Evolutionary conservation across 2,113 vertebrate species (phyloP).

Genomic region (Lophochroa leadbeateri): DNA sequence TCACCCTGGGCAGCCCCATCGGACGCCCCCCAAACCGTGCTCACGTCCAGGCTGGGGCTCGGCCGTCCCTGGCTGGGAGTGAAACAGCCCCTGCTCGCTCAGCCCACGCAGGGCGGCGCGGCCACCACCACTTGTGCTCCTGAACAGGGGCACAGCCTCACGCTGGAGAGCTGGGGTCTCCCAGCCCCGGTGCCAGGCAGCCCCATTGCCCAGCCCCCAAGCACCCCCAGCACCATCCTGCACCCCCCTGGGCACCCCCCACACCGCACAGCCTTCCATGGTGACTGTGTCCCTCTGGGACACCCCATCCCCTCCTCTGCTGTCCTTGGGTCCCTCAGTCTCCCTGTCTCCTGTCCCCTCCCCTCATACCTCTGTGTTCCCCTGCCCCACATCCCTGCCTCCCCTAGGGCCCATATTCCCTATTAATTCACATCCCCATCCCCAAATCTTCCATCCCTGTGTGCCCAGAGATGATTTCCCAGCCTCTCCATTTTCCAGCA

Average conservation of each 20-base stretch:
- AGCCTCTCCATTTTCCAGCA: not conserved
- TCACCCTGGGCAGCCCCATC: not conserved
- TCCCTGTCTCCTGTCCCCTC: not conserved
- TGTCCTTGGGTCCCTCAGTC: not conserved
- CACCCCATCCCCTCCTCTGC: not conserved
- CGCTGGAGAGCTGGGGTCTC: not conserved
- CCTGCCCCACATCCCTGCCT: rapidly evolving
- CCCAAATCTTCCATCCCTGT: not conserved
- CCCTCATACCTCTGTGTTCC: no score
- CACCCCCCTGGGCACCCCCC: not conserved
- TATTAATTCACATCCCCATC: not conserved
- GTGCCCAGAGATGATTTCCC: not conserved
- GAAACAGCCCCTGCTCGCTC: rapidly evolving
- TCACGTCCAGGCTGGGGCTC: not conserved
- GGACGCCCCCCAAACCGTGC: not conserved
- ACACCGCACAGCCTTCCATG: not conserved
- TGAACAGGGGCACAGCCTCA: not conserved
- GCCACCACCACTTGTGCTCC: not conserved
- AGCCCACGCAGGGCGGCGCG: rapidly evolving
- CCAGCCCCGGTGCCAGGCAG: not conserved
- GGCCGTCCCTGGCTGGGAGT: not conserved
- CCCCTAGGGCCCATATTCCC: not conserved
- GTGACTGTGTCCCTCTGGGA: not conserved
- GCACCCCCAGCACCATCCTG: no score
- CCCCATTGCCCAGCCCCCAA: not conserved